Evolutionary conservation across 1,140 invertebrate genomes (phyloP), one percentile per base, ranked within the genome.

Genomic region (Magallana gigas): DNA sequence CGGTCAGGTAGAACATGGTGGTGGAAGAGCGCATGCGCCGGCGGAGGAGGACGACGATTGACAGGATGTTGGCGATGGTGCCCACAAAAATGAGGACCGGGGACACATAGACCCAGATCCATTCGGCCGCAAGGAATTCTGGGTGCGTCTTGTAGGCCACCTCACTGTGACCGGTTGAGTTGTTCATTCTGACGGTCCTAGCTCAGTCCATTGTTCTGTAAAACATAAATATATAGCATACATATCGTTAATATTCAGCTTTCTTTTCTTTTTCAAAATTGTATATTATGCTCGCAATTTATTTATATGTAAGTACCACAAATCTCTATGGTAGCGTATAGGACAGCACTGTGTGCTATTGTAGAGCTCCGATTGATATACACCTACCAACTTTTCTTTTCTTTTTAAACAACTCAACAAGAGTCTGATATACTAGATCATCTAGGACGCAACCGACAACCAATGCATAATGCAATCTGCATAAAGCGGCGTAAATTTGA

Each of bases 1-100:
- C 86, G 1, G 89, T 86, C 57, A 93, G 82, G 83, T 92, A 93
- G 68, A 93, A 91, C 91, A 92, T 92, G 8, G 92, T 92, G 7
- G 91, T 92, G 7, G 91, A 88, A 4, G 60, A 36, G 23, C 92
- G 89, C 85, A 93, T 84, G 0, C 62, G 76, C 57, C 90, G 91
- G 23, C 89, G 85, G 7, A 87, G 60, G 11, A 93, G 87, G 2
- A 93, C 92, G 5, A 91, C 57, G 14, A 93, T 91, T 14, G 91
- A 91, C 36, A 93, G 80, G 11, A 92, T 58, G 88, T 92, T 93
- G 9, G 92, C 92, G 60, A 93, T 57, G 4, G 92, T 93, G 18
- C 92, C 93, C 3, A 92, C 76, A 8, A 90, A 12, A 7, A 93
- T 91, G 36, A 93, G 80, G 56, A 90, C 57, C 16, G 91, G 91